Evolutionary conservation across 2,888 invertebrate genomes (phyloP).

Genomic region (Dysmachus trigonus): DNA sequence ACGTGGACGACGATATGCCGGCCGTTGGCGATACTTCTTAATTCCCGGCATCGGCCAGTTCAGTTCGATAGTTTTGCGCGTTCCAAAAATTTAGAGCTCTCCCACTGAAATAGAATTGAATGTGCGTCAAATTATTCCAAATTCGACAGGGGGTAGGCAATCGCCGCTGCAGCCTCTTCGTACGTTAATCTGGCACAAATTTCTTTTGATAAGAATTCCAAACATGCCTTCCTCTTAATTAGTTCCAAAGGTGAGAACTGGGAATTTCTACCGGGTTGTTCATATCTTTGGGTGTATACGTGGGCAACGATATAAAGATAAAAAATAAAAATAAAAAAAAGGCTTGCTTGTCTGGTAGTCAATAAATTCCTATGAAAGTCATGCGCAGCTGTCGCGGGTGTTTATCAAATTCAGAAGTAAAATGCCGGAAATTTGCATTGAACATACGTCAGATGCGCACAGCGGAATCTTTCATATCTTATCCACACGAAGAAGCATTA

Average conservation of each 20-base stretch:
- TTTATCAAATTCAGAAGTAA: background rate
- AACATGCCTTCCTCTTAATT: constrained; percentile 15
- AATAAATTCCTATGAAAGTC: background rate
- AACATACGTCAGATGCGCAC: background rate
- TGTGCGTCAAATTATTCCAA: constrained; percentile 31
- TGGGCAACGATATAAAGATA: background rate
- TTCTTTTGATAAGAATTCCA: constrained; percentile 32
- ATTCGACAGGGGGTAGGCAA: constrained; percentile 13
- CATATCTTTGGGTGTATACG: background rate
- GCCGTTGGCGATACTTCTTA: background rate
- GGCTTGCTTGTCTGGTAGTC: background rate
- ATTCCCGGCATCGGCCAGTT: background rate
- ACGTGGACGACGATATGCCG: background rate
- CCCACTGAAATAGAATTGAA: constrained; percentile 22
- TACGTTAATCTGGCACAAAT: background rate
- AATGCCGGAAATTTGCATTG: background rate
- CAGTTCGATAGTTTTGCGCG: background rate
- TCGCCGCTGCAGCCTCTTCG: background rate
- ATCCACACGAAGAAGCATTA: background rate
- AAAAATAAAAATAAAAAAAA: too few species aligned
- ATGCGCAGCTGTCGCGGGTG: background rate
- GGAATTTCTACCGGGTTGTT: constrained; percentile 40
- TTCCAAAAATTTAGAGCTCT: constrained; percentile 33
- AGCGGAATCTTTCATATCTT: background rate
- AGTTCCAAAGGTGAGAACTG: constrained; percentile 37